phyloP scores from a whole-genome alignment of 1,140 invertebrate genomes.

The Planococcus citri region DNA sequence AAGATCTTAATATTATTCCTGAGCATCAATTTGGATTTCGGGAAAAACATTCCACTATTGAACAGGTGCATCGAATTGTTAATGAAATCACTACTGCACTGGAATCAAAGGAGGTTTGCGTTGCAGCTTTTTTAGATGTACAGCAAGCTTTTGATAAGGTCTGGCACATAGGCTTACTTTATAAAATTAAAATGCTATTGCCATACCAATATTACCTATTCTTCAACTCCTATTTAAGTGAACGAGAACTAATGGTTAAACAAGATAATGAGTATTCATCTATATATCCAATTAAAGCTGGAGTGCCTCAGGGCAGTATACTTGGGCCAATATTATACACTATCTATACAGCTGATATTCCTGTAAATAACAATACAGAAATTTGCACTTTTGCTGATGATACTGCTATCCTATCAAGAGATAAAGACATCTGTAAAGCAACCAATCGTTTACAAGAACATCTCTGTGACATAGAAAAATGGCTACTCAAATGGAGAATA shows the following conservation, averaged over 20 bases:
- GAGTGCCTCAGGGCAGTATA: conserved; percentile 32
- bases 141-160: no score
- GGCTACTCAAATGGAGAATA: conserved; percentile 30
- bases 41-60: conserved; percentile 29
- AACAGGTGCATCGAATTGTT: conserved; percentile 28
- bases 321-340: conserved; percentile 30
- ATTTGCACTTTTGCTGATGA: conserved; percentile 31
- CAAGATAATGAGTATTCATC: not conserved
- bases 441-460: conserved; percentile 27
- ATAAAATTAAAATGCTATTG: not conserved
- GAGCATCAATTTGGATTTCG: no score
- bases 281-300: conserved; percentile 20
- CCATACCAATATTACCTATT: not conserved
- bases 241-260: conserved; percentile 14
- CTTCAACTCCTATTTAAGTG: conserved; percentile 12
- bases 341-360: conserved; percentile 31
- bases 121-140: conserved; percentile 27
- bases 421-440: conserved; percentile 24
- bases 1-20: conserved; percentile 27
- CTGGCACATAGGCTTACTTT: no score
- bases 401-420: conserved; percentile 27
- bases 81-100: conserved; percentile 24
- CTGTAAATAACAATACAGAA: conserved; percentile 24
- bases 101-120: conserved; percentile 25
- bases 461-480: conserved; percentile 25